These are phyloP conservation scores for Dendrocincla tyrannina DNA, from an alignment of 2,797 vertebrate species.

Conservation along the genomic window DNA sequence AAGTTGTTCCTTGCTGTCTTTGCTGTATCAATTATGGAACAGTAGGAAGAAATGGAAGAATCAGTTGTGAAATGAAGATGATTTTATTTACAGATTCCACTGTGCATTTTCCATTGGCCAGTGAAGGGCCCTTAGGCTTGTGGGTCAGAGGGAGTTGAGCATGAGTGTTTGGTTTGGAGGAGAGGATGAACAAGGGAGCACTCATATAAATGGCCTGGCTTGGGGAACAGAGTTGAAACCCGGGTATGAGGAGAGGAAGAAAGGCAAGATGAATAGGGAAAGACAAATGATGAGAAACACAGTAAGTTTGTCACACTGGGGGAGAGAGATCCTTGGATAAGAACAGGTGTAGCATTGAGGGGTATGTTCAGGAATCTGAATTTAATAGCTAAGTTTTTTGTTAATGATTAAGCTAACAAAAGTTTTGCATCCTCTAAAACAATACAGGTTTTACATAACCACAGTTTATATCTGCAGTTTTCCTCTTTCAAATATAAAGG, in stretches of 20 bases:
- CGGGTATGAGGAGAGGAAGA: rapidly evolving
- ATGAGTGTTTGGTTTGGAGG: background rate
- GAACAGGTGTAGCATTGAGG: background rate
- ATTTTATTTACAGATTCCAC: background rate
- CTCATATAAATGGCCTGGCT: too few species aligned
- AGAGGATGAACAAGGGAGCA: background rate
- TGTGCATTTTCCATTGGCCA: background rate
- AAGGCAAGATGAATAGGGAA: background rate
- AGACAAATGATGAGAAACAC: background rate
- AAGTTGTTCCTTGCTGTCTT: background rate
- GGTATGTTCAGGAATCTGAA: background rate
- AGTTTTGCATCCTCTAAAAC: background rate
- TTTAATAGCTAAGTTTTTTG: background rate
- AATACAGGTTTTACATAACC: background rate
- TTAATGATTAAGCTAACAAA: background rate
- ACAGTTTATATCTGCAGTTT: background rate
- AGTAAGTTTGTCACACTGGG: background rate
- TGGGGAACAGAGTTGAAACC: background rate
- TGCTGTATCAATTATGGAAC: background rate
- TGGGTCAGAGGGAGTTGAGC: background rate
- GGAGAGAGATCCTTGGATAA: background rate
- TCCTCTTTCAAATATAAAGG: background rate
- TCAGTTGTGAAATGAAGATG: background rate
- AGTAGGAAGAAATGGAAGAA: background rate
- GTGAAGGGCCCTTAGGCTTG: background rate